Evolutionary conservation across 1,140 invertebrate genomes (phyloP).

Genomic region (Diachasmimorpha longicaudata): DNA sequence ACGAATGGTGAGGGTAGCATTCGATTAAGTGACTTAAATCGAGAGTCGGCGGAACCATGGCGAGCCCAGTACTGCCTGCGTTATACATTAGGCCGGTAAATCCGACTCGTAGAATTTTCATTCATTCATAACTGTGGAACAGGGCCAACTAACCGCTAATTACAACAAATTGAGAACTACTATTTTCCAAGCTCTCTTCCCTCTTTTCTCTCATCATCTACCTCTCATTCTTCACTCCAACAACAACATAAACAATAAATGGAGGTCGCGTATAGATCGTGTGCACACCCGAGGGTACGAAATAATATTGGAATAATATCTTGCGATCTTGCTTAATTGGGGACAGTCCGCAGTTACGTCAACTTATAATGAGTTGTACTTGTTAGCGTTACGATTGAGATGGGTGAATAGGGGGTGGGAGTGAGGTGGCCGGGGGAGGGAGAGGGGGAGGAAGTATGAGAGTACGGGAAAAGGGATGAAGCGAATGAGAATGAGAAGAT

Average conservation of each 20-base stretch:
- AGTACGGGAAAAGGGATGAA: neutral
- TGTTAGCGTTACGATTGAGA: constrained; percentile 32
- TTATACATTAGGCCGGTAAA: no score
- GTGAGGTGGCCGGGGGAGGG: neutral
- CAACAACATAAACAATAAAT: neutral
- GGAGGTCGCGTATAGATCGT: neutral
- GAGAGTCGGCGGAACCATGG: no score
- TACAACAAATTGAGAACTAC: no score
- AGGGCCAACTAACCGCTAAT: no score
- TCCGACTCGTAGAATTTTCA: no score
- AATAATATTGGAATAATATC: constrained; percentile 37
- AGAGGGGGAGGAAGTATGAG: neutral
- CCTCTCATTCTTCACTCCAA: neutral
- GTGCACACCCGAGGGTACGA: constrained; percentile 11
- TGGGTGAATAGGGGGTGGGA: neutral
- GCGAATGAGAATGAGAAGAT: neutral
- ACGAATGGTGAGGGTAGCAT: no score
- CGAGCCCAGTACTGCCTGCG: no score
- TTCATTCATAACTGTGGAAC: no score
- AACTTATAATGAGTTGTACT: constrained; percentile 41
- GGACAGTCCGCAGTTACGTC: constrained; percentile 33
- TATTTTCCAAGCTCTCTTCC: no score
- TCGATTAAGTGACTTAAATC: no score
- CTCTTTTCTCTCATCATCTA: no score
- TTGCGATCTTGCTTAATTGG: constrained; percentile 36